These are phyloP conservation scores for Stylophora pistillata DNA, from an alignment of 64 coral and sea anemone genomes.

Conservation along the genomic window DNA sequence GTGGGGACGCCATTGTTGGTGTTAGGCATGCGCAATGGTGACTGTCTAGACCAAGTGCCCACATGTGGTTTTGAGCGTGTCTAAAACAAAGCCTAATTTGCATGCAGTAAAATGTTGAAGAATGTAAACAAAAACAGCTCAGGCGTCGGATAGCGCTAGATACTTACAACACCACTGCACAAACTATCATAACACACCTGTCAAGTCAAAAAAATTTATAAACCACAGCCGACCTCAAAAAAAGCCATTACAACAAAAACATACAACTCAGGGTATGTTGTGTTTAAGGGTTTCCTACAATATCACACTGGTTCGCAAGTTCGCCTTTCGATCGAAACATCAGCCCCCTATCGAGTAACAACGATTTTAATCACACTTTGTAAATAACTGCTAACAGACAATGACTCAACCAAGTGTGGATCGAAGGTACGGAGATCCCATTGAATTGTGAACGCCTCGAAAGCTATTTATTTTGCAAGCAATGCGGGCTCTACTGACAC, in stretches of 20 bases:
- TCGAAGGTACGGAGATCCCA: neutral
- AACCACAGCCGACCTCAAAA: neutral
- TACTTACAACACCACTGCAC: neutral
- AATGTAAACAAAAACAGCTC: neutral
- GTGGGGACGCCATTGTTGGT: too few species aligned
- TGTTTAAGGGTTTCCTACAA: too few species aligned
- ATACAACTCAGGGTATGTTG: neutral
- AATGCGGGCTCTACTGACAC: neutral
- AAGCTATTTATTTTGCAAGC: neutral
- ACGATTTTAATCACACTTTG: neutral
- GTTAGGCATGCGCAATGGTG: neutral
- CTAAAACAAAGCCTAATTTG: neutral
- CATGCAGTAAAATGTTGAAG: neutral
- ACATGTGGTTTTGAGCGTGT: neutral
- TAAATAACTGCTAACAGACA: too few species aligned
- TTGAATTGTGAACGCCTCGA: slow-evolving; percentile 8
- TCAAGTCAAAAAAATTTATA: neutral
- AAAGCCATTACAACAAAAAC: neutral
- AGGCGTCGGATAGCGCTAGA: neutral
- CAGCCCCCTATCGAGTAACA: neutral
- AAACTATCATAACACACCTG: neutral
- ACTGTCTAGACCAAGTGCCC: neutral
- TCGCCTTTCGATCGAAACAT: neutral
- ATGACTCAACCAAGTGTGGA: too few species aligned
- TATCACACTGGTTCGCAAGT: neutral